Conservation (phyloP, 1,140 invertebrate species). For the Hyposmocoma kahamanoa region DNA sequence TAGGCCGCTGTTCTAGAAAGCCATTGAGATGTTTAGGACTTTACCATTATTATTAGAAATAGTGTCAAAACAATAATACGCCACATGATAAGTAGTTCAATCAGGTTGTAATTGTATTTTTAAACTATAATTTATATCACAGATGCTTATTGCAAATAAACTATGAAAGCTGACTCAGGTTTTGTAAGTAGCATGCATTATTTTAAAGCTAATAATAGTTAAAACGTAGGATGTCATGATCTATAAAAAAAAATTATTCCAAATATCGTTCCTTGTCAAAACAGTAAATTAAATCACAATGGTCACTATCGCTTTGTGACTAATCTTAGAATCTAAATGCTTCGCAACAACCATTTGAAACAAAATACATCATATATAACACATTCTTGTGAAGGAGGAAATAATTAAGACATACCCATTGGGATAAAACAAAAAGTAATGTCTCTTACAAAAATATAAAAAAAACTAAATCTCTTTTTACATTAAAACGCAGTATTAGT, state of each 20-base stretch:
- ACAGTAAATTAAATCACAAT: not conserved
- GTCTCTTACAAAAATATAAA: conserved; percentile 17
- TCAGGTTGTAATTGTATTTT: conserved; percentile 25
- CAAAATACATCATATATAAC: conserved; percentile 5
- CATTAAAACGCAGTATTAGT: conserved; percentile 13
- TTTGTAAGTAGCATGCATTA: conserved; percentile 10
- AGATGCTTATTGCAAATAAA: conserved; percentile 31
- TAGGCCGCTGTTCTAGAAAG: too few species aligned
- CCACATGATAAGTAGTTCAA: conserved; percentile 24
- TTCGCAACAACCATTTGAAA: conserved; percentile 22
- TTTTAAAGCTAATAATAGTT: not conserved
- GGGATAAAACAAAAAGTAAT: conserved; percentile 9
- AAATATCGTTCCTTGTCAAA: not conserved
- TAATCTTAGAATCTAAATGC: conserved; percentile 18
- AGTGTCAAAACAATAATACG: conserved; percentile 18
- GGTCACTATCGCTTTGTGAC: not conserved
- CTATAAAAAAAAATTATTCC: not conserved
- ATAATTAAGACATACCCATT: not conserved
- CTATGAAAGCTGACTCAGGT: conserved; percentile 8
- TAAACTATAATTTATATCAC: conserved; percentile 33
- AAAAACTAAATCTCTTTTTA: not conserved
- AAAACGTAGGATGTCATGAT: too few species aligned
- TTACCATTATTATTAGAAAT: not conserved
- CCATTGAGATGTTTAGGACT: too few species aligned
- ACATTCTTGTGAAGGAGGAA: not conserved